Evolutionary conservation across 2,888 invertebrate species (phyloP), one percentile per base, ranked within the genome.

Genomic region (Cataglyphis cursor): DNA sequence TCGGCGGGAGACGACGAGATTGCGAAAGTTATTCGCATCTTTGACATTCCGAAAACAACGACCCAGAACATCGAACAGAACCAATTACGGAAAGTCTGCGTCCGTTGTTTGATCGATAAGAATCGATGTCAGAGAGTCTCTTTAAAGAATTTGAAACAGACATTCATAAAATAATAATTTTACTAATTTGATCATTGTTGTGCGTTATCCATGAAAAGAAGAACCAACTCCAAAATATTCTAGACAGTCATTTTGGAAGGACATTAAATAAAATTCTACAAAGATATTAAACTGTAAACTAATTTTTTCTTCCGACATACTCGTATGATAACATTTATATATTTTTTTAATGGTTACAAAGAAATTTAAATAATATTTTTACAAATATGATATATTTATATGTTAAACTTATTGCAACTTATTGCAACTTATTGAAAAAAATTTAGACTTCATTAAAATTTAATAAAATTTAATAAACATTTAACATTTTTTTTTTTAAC

Each of bases 11-110:
- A 62, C 70, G 70, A 64, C 41, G 81, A 84, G 74, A 84, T 84
- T 81, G 81, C 74, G 48, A 84, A 81, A 84, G 74, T 84, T 84
- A 68, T 80, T 80, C 81, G 81, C 74, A 51, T 81, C 81, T 84
- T 75, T 80, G 73, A 62, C 54, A 84, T 80, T 84, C 78, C 66
- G 72, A 64, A 83, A 83, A 76, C 84, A 72, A 83, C 54, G 51
- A 44, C 8, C 35, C 35, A 24, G 76, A 76, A 75, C 75, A 21
- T 57, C 44, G 65, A 83, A 75, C 54, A 44, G 59, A 73, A 66
- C 44, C 66, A 59, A 66, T 82, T 70, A 57, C 59, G 44, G 24
- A 31, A 6, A 44, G 21, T 41, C 31, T 35, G 65, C 12, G 15
- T 21, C 15, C 44, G 8, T 21, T 15, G 6, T 57, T 70, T 68